These are phyloP conservation scores for Phalanger gymnotis DNA, from an alignment of 2,797 vertebrate species.

Conservation along the genomic window DNA sequence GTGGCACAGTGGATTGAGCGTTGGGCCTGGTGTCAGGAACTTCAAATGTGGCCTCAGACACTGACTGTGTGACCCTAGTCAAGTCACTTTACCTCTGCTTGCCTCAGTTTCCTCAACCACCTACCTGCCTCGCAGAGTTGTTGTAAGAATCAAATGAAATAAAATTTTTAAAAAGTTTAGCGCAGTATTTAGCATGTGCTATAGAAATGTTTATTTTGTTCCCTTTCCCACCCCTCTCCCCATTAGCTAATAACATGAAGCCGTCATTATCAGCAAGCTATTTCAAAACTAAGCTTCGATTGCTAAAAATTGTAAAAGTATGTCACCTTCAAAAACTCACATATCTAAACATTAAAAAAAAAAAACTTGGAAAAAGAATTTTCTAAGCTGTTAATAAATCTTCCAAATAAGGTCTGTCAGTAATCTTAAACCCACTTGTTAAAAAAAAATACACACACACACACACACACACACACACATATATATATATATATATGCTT, in stretches of 20 bases:
- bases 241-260: background rate
- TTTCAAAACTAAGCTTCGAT: background rate
- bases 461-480: too few species aligned
- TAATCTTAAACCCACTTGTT: background rate
- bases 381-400: background rate
- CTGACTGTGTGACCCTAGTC: background rate
- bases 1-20: background rate
- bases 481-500: too few species aligned
- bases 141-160: background rate
- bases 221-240: background rate
- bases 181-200: background rate
- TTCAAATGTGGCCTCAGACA: background rate
- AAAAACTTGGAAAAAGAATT: conserved; percentile 21
- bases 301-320: conserved; percentile 20
- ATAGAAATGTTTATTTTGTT: background rate
- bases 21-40: background rate
- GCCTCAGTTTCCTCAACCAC: background rate
- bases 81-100: background rate
- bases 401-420: conserved; percentile 30
- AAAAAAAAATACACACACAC: conserved; percentile 22
- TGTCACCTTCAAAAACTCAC: background rate
- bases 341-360: conserved; percentile 1
- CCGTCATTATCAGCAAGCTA: background rate
- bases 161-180: background rate
- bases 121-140: background rate